Percentiles rank a stretch among this genome's conserved stretches.
These are phyloP conservation scores for Laothoe populi DNA, from an alignment of 2,888 invertebrate genomes.

Conservation along the genomic window DNA sequence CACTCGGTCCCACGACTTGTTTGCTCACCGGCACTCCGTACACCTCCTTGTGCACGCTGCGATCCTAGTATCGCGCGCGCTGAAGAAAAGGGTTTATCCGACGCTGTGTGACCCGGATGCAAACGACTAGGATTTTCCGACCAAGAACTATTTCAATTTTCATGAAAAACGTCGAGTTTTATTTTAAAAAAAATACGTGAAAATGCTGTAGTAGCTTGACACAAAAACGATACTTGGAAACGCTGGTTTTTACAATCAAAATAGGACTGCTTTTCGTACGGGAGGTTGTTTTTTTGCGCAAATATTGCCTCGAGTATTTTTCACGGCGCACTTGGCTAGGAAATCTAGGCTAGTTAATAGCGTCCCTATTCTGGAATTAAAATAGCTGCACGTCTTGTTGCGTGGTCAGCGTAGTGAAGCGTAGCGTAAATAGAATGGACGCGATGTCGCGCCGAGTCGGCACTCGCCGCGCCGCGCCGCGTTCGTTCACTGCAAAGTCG, in stretches of 20 bases:
- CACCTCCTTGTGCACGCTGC: conserved; percentile 69
- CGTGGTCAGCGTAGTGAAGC: conserved; percentile 65
- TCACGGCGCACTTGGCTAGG: conserved; percentile 41
- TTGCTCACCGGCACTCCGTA: conserved; percentile 49
- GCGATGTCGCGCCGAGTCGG: conserved; percentile 36
- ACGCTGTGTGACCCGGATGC: conserved; percentile 74
- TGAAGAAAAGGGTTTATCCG: conserved; percentile 86
- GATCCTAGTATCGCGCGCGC: conserved; percentile 84
- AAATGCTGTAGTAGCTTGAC: conserved; percentile 19
- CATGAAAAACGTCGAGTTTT: conserved; percentile 26
- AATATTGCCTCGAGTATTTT: conserved; percentile 30
- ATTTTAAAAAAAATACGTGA: conserved; percentile 17
- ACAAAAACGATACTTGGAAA: conserved; percentile 12
- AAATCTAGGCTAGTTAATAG: conserved; percentile 71
- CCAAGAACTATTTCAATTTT: conserved; percentile 38
- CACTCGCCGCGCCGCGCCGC: conserved; percentile 28
- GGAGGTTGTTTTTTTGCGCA: conserved; percentile 23
- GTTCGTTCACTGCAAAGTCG: conserved; percentile 14
- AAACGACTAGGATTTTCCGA: conserved; percentile 78
- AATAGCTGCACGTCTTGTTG: conserved; percentile 56
- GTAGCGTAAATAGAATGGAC: conserved; percentile 68
- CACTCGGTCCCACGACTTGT: conserved; percentile 60
- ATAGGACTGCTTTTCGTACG: conserved; percentile 13
- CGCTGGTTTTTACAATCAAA: conserved; percentile 11
- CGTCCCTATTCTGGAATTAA: conserved; percentile 67